phyloP scores from a whole-genome alignment of 92 coral and sea anemone genomes.

The Bergia sp. region DNA sequence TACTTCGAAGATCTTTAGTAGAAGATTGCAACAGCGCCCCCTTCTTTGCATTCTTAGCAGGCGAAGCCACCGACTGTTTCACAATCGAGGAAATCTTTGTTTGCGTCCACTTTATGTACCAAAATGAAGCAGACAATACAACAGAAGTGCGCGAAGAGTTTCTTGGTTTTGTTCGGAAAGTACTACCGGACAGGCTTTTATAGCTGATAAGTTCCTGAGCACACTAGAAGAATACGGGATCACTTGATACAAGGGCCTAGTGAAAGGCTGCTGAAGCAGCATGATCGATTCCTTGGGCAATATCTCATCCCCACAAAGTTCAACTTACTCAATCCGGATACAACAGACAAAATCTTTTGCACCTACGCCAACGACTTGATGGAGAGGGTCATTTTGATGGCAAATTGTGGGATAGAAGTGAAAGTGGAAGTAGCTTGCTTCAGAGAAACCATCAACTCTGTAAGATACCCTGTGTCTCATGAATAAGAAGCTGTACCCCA shows the following conservation, averaged over 20 bases:
- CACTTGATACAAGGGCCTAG: constrained; percentile 23
- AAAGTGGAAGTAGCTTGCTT: no score
- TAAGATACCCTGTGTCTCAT: no score
- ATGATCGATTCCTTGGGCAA: background rate
- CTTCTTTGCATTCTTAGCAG: constrained; percentile 30
- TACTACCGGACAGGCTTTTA: constrained; percentile 27
- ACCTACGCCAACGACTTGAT: background rate
- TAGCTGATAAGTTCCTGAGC: constrained; percentile 31
- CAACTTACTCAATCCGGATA: background rate
- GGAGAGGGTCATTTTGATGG: no score
- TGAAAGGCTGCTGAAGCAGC: background rate
- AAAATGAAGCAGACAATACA: no score
- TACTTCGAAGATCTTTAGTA: constrained; percentile 8
- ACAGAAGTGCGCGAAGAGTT: constrained; percentile 36
- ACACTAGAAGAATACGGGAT: background rate
- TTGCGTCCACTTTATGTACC: constrained; percentile 18
- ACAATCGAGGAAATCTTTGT: constrained; percentile 25
- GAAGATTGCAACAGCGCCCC: constrained; percentile 1
- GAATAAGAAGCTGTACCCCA: no score
- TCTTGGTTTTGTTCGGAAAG: constrained; percentile 41
- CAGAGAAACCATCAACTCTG: no score
- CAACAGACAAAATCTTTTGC: background rate
- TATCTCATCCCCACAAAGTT: no score
- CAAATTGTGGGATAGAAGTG: no score
- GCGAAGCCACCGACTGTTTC: constrained; percentile 26